Base-by-base conservation (phyloP, 2,113 vertebrate genomes). In the Labeo catla region DNA sequence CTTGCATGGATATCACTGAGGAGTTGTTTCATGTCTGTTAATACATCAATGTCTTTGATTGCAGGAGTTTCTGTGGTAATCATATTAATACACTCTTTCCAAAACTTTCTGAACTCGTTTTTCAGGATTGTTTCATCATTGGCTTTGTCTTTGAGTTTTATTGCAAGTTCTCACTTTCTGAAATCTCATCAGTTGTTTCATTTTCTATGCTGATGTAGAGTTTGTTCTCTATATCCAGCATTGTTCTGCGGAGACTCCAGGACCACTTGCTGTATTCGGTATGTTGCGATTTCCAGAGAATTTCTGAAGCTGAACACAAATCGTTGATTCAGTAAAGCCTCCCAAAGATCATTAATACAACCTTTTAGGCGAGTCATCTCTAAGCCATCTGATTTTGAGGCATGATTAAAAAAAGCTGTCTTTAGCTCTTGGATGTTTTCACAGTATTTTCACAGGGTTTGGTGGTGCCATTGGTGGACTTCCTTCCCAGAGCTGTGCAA, bases 301-400 rank as follows among this genome's bases (percentile, higher is more conserved):
- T 95, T 95, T 85, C 84, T 94, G 87, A 95, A 95, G 72, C 92
- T 93, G 65, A 95, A 94, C 45, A 95, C 61, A 54, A 65, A 65
- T 1, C 63, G 11, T 34, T 65, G 23, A 65, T 65, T 65, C 63
- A 65, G 11, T 65, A 65, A 94, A 95, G 16, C 87, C n/a, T n/a
- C n/a, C n/a, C n/a, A n/a, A n/a, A n/a, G n/a, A n/a, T n/a, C n/a
- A n/a, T n/a, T n/a, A n/a, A 90, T 92, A 84, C 78, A 90, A 89
- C 2, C 92, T 92, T 88, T 94, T 90, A 19, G 91, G 84, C 80
- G 73, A 89, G 89, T 88, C 84, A 88, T 92, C 11, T 0, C 91
- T 87, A 6, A 9, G 87, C 49, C 87, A 54, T 82, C 89, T 49
- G 70, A 79, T 19, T 72, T 45, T 79, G 73, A 45, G 10, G 77